These are phyloP conservation scores for Agonopterix heracliana DNA, from an alignment of 2,888 invertebrate genomes.

Conservation along the genomic window DNA sequence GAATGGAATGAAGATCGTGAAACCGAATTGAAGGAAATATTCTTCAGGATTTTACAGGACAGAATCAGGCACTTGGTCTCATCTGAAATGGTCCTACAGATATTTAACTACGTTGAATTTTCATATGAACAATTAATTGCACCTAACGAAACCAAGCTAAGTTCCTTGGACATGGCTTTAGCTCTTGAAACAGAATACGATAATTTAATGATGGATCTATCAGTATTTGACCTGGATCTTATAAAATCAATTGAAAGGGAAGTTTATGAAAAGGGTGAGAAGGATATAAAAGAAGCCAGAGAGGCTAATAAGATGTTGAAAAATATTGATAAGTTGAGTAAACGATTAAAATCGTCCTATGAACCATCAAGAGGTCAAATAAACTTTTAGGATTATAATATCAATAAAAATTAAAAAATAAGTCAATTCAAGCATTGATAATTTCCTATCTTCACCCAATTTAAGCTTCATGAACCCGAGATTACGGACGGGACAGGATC, in stretches of 20 bases:
- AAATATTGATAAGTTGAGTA: slow-evolving; percentile 58
- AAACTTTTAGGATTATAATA: too few species aligned
- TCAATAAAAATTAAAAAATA: background rate
- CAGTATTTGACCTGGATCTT: slow-evolving; percentile 48
- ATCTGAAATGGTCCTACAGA: slow-evolving; percentile 75
- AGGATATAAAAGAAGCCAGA: slow-evolving; percentile 49
- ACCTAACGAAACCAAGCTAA: slow-evolving; percentile 77
- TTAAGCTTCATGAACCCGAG: too few species aligned
- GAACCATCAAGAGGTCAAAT: slow-evolving; percentile 41
- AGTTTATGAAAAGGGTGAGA: slow-evolving; percentile 46
- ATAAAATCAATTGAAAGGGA: slow-evolving; percentile 58
- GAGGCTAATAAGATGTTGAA: slow-evolving; percentile 53
- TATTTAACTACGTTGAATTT: slow-evolving; percentile 80
- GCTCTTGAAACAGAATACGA: slow-evolving; percentile 74
- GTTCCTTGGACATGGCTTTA: slow-evolving; percentile 76
- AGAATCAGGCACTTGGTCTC: slow-evolving; percentile 74
- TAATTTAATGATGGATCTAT: slow-evolving; percentile 54
- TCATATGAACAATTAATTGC: slow-evolving; percentile 79
- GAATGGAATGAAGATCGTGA: slow-evolving; percentile 44
- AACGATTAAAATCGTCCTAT: slow-evolving; percentile 53
- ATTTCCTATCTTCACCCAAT: too few species aligned
- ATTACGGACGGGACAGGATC: too few species aligned
- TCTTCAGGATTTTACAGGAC: slow-evolving; percentile 50
- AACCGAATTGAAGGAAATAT: slow-evolving; percentile 50
- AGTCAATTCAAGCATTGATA: background rate